Evolutionary conservation across 2,888 invertebrate genomes (phyloP), one percentile per base, ranked within the genome.

Genomic region (Oxytorus armatus): DNA sequence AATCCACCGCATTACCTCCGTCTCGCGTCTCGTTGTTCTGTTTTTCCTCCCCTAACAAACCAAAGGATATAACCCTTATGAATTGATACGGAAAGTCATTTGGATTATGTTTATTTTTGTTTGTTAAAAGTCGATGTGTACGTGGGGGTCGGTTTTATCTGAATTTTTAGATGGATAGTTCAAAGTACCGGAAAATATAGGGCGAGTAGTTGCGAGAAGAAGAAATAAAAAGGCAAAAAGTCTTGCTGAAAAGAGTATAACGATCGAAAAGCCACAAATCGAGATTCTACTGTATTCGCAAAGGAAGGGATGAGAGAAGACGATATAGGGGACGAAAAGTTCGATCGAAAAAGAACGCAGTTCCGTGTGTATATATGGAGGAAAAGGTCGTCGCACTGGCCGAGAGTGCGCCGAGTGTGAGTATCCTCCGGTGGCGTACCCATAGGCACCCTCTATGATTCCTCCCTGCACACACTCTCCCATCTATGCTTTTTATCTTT

Each of bases 331-430:
- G 25, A 29, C 39, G 59, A 49, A 57, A 66, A 72, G 72, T 57
- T 66, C 53, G 49, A 72, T 55, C 65, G 18, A 14, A 14, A 16
- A 29, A 55, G 55, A 57, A 29, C 68, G 55, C 10, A 42, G 55
- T 44, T 57, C 57, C 29, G 25, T 49, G 47, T 47, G 18, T 47
- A 29, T 51, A 61, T 51, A 21, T 47, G 49, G 29, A 33, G 18
- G 49, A 42, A 65, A 51, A 47, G 69, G 33, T 70, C 39, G 44
- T 68, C 51, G 61, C 69, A 57, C 49, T 11, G 63, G 29, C 14
- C 63, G 55, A 73, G 63, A 33, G n/a, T n/a, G 61, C 69, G 49
- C 49, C 11, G 63, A 21, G 10, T 55, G 55, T 68, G 63, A 33
- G 25, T 36, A 59, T 59, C 25, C 47, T 73, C 49, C 65, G 42